Base-by-base conservation (phyloP, 2,888 invertebrate genomes). In the Alloscopus bannaensis region DNA sequence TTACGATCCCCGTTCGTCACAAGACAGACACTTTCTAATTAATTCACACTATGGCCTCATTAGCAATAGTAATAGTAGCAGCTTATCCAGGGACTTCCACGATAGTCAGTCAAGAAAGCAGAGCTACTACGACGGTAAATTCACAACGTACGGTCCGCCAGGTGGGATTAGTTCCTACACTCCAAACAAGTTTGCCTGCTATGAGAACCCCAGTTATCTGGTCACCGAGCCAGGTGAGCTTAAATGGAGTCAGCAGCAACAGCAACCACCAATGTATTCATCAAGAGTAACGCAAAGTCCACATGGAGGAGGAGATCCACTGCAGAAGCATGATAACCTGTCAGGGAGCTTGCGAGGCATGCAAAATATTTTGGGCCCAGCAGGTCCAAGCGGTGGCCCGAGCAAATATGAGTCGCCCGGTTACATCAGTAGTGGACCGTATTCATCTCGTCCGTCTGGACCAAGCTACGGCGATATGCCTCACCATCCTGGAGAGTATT, bases 311-410 rank as follows among this genome's bases (percentile, higher is more conserved):
- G 20, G 18, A 20, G 52, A 36, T 36, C 92, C 22, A 16, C 20
- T 88, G 70, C 87, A 89, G 81, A 90, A 90, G 57, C 90, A 89
- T 69, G 89, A 90, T 18, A 90, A 89, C 36, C 90, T 92, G 1
- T 91, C 92, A 0, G 93, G 92, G 84, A 91, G 91, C 22, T 89
- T 91, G 88, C 87, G 91, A 86, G 91, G 91, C n/a, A 90, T 90
- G 87, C 92, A 92, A 50, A 88, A 91, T 18, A 86, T 86, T 64
- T 73, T 86, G 40, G 81, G 84, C 13, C 80, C 84, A n/a, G 86
- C 85, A 11, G 84, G 84, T 45, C 83, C 85, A 1, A 73, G 76
- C 52, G 20, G 81, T 20, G 55, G 62, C 13, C 47, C 31, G 36
- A 24, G 55, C 31, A 81, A 78, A 28, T 73, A 78, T 50, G 78